These are phyloP conservation scores for Ceratosolen fusciceps DNA, from an alignment of 1,140 invertebrate species.

Conservation along the genomic window DNA sequence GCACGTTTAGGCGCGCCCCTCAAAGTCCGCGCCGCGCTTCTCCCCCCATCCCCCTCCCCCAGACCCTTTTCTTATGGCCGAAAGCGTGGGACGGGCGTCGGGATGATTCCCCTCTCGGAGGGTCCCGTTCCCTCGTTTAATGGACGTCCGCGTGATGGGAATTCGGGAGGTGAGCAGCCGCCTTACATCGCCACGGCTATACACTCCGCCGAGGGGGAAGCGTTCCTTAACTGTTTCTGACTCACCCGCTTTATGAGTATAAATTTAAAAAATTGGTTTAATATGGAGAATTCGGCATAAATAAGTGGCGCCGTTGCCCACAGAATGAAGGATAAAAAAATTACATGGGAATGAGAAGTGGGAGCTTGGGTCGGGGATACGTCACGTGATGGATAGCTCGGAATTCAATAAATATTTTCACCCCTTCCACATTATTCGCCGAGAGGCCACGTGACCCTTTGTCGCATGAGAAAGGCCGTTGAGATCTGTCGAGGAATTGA, in stretches of 20 bases:
- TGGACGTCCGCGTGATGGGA: slow-evolving; percentile 10
- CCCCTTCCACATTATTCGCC: no score
- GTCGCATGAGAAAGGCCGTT: no score
- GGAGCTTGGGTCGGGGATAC: neutral
- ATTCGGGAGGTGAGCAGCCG: neutral
- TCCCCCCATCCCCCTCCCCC: no score
- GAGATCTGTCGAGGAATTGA: no score
- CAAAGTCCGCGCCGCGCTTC: slow-evolving; percentile 2
- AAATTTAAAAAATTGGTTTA: neutral
- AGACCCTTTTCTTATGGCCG: neutral
- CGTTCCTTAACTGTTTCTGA: neutral
- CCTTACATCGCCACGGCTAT: neutral
- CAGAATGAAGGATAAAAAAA: neutral
- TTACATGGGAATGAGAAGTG: neutral
- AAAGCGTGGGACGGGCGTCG: neutral
- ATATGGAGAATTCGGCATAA: neutral
- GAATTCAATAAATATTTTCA: neutral
- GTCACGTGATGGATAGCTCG: no score
- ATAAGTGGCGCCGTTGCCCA: neutral
- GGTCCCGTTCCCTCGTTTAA: slow-evolving; percentile 10
- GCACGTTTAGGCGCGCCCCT: slow-evolving; percentile 40
- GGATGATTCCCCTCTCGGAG: neutral
- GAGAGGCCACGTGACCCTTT: no score
- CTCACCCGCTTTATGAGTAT: neutral
- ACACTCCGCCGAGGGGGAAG: neutral